Evolutionary conservation across 2,888 invertebrate genomes (phyloP).

Genomic region (Hermaeophaga mercurialis): DNA sequence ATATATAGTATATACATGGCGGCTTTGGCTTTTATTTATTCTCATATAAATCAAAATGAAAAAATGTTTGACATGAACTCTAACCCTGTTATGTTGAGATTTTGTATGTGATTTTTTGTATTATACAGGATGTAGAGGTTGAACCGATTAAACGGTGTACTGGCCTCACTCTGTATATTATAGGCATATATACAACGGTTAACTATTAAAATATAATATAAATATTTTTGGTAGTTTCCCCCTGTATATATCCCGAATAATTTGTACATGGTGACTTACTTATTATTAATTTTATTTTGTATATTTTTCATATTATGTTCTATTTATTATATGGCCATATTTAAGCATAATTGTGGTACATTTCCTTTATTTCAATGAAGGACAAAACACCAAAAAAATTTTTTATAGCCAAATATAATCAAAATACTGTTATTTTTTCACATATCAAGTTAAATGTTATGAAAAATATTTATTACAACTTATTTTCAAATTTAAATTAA

Average conservation of each 20-base stretch:
- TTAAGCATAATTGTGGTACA: conserved; percentile 7
- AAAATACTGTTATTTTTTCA: conserved; percentile 44
- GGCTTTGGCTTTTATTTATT: conserved; percentile 43
- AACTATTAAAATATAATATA: no score
- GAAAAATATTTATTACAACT: conserved; percentile 33
- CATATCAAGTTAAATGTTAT: conserved; percentile 44
- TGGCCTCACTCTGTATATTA: no score
- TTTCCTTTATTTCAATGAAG: conserved; percentile 27
- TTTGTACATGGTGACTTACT: conserved; percentile 29
- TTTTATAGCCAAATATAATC: conserved; percentile 38
- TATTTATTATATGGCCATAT: conserved; percentile 39
- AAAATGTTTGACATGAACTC: conserved; percentile 19
- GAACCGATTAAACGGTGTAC: no score
- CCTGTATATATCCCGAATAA: conserved; percentile 9
- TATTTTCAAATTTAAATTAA: conserved; percentile 27
- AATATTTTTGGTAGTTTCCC: background rate
- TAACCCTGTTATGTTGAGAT: conserved; percentile 20
- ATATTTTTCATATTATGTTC: conserved; percentile 30
- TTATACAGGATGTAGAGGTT: no score
- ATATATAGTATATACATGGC: conserved; percentile 36
- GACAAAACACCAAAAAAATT: conserved; percentile 39
- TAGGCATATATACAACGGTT: no score
- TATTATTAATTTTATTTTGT: conserved; percentile 25
- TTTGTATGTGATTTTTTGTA: conserved; percentile 20
- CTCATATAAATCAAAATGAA: conserved; percentile 34